Percentiles rank a stretch among this genome's conserved stretches.
These are phyloP conservation scores for Auanema freiburgensis DNA, from an alignment of 2,888 invertebrate genomes.

Conservation along the genomic window DNA sequence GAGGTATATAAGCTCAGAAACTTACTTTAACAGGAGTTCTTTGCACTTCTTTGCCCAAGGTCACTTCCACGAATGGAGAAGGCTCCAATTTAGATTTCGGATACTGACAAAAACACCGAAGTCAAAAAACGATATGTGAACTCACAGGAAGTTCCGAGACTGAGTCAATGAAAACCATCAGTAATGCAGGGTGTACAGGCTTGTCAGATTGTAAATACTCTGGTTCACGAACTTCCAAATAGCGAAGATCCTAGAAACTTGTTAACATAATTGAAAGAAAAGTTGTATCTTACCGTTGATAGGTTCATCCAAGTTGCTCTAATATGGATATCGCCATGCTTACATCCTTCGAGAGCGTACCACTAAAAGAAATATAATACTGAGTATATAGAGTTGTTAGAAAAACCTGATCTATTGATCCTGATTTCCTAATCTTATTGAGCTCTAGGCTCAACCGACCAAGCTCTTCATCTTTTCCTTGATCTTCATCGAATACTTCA, in stretches of 20 bases:
- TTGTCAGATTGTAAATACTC: conserved; percentile 56
- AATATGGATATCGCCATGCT: conserved; percentile 88
- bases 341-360: conserved; percentile 90
- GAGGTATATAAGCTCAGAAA: neutral
- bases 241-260: conserved; percentile 2
- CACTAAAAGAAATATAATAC: conserved; percentile 73
- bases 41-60: conserved; percentile 76
- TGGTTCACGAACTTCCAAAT: conserved; percentile 21
- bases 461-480: conserved; percentile 85
- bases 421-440: conserved; percentile 74
- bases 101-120: conserved; percentile 43
- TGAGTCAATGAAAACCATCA: conserved; percentile 87
- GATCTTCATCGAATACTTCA: conserved; percentile 87
- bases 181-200: conserved; percentile 67
- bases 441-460: conserved; percentile 77
- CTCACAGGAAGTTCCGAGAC: conserved; percentile 87
- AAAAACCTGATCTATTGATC: conserved; percentile 71
- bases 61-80: conserved; percentile 80
- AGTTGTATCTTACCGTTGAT: conserved; percentile 6
- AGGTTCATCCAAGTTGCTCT: conserved; percentile 86
- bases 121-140: conserved; percentile 33
- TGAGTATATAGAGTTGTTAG: conserved; percentile 1
- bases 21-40: conserved; percentile 56
- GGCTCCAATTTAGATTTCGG: conserved; percentile 71
- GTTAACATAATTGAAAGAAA: neutral